Base-by-base conservation (phyloP, 2,797 vertebrate species). In the Labeo calbasu region DNA sequence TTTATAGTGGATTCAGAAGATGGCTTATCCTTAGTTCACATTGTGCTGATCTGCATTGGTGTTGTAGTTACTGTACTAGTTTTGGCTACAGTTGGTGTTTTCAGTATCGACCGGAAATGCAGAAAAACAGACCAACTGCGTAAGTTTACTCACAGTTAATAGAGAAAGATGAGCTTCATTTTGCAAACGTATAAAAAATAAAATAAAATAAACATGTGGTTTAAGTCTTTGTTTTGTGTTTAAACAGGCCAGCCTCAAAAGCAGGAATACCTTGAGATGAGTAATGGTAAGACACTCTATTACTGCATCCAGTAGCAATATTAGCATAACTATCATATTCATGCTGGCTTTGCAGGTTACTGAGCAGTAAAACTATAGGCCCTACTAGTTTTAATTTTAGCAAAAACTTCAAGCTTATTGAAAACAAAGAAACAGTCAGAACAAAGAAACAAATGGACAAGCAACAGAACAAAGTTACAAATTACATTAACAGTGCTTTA, bases 111-210 rank as follows among this genome's bases (percentile, higher is more conserved):
- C 63, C 1, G 7, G 63, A 65, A 32, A 65, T 4, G 9, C 9
- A 32, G 28, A 65, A 32, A 32, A 32, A 9, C 7, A 32, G 0
- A 4, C 17, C 28, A 32, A 32, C 0, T 0, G 2, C 0, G 63
- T 65, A 65, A 32, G 63, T 65, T 65, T 17, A 65, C 28, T 65
- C 25, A 9, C 25, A 65, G 25, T 7, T 15, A 25, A 6, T 61
- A 6, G 25, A 32, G 25, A 6, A 32, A 65, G 14, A 65, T 3
- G 2, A 32, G 14, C 28, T 40, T 11, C 3, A 11, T 36, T 10
- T 7, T 36, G 63, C 0, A 4, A 66, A 66, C 14, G 5, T 36
- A 8, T 66, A 32, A 17, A 15, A 40, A 43, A 43, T 43, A 8
- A 43, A 43, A 8, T 8, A 8, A 36, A 36, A 65, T 5, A 65